These are phyloP conservation scores for Hiodon tergisus DNA, from an alignment of 2,113 vertebrate genomes.

Conservation along the genomic window DNA sequence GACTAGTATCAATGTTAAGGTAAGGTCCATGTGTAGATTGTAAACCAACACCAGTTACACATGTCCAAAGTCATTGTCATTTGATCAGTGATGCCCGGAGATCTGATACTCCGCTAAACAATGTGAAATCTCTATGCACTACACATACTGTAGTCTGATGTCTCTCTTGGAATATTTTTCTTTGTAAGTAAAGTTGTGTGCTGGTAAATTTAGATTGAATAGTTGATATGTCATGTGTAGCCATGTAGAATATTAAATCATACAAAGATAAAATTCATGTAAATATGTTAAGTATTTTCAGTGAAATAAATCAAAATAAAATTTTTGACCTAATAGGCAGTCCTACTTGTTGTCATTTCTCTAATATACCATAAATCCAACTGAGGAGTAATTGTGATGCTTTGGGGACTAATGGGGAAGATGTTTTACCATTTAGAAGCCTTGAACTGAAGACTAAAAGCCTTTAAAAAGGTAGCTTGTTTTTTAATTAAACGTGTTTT, in stretches of 20 bases:
- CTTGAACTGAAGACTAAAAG: no score
- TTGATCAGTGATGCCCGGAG: conserved; percentile 32
- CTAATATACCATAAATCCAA: no score
- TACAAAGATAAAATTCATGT: conserved; percentile 56
- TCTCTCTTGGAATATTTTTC: conserved; percentile 23
- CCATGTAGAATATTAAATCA: conserved; percentile 54
- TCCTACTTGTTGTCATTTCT: no score
- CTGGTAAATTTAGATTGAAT: conserved; percentile 56
- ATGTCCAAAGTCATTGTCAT: neutral
- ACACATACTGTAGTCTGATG: conserved; percentile 56
- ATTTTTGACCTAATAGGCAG: neutral
- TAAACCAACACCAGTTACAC: conserved; percentile 34
- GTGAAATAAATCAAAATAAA: neutral
- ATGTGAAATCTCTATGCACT: conserved; percentile 58
- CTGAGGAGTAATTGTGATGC: no score
- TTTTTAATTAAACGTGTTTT: neutral
- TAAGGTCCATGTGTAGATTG: conserved; percentile 43
- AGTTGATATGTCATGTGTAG: conserved; percentile 58
- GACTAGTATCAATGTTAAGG: conserved; percentile 33
- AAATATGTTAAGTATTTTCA: conserved; percentile 67
- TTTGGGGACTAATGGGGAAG: no score
- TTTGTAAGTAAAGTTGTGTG: conserved; percentile 34
- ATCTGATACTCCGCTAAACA: conserved; percentile 49
- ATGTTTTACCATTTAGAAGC: no score
- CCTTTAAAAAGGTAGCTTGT: neutral